Conservation (phyloP, 2,113 vertebrate genomes). For the Mellivora capensis region DNA sequence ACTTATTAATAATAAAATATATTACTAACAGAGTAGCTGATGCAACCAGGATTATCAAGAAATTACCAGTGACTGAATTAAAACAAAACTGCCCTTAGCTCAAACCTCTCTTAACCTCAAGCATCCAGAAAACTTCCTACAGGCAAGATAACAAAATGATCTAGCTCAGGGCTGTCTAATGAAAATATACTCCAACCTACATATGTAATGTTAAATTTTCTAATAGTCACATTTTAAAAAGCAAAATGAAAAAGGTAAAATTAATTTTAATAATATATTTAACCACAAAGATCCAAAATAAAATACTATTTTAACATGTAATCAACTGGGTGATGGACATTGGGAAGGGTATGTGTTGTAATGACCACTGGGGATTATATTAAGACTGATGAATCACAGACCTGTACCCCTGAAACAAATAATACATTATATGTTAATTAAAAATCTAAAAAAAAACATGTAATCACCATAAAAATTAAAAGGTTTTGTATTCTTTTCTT, state of each 20-base stretch:
- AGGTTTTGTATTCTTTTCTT: neutral
- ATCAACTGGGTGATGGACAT: neutral
- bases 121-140: neutral
- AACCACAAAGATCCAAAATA: neutral
- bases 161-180: neutral
- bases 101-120: neutral
- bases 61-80: neutral
- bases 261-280: neutral
- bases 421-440: neutral
- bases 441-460: neutral
- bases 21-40: neutral
- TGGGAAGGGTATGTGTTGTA: neutral
- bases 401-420: neutral
- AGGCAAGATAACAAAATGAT: slow-evolving; percentile 9
- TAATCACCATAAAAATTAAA: neutral
- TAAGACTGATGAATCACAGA: neutral
- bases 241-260: neutral
- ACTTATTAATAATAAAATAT: neutral
- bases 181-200: neutral
- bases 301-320: slow-evolving; percentile 2
- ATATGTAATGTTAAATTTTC: neutral
- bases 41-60: neutral
- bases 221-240: neutral
- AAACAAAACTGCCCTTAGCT: neutral
- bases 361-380: neutral